Conservation (phyloP, 2,113 vertebrate genomes). For the Hemicordylus capensis region DNA sequence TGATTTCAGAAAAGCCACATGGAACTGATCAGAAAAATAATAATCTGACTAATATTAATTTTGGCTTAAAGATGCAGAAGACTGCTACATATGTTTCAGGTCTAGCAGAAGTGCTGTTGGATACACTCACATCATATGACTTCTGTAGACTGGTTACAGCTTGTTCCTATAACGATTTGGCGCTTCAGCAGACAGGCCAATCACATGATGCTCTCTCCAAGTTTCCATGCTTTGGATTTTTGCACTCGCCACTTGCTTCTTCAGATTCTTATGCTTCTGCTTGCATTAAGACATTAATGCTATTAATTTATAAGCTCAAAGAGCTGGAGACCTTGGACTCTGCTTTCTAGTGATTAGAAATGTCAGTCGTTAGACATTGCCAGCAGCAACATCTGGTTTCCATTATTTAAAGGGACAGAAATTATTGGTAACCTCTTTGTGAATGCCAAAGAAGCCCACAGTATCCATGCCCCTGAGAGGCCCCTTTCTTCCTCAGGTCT, state of each 20-base stretch:
- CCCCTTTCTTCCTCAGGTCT: neutral
- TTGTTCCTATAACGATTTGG: slow-evolving; percentile 12
- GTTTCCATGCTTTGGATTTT: slow-evolving; percentile 36
- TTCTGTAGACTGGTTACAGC: slow-evolving; percentile 9
- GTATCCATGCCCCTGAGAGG: neutral
- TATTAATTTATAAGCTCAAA: slow-evolving; percentile 49
- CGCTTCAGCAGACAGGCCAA: neutral
- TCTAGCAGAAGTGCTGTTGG: neutral
- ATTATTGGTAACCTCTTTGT: slow-evolving; percentile 70
- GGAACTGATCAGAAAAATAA: neutral
- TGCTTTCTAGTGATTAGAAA: slow-evolving; percentile 64
- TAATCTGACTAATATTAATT: neutral
- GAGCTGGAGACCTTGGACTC: slow-evolving; percentile 44
- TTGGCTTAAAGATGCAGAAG: slow-evolving; percentile 3
- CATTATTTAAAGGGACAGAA: slow-evolving; percentile 68
- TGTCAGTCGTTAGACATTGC: slow-evolving; percentile 60
- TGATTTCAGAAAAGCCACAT: slow-evolving; percentile 18
- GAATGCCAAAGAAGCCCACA: slow-evolving; percentile 61
- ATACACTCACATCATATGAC: neutral
- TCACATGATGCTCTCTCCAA: neutral
- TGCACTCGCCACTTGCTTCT: slow-evolving; percentile 31
- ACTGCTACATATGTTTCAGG: neutral
- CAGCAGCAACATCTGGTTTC: slow-evolving; percentile 66
- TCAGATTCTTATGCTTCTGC: slow-evolving; percentile 47
- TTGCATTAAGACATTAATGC: slow-evolving; percentile 51